Base-by-base conservation (phyloP, 2,888 invertebrate species). In the Xanthorhoe designata region DNA sequence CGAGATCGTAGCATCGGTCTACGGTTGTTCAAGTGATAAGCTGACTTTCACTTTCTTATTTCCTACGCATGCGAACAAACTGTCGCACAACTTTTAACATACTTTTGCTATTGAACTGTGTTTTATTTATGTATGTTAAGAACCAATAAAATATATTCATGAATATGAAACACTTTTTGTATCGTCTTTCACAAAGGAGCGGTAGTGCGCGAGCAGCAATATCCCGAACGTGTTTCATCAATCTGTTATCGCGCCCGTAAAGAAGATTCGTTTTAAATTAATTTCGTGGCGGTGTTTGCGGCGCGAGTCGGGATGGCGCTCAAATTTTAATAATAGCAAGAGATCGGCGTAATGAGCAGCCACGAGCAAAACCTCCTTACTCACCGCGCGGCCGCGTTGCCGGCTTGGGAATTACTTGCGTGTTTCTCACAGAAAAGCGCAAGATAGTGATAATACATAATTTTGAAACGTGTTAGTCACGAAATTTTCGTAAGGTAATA, bases 181-280 rank as follows among this genome's bases (percentile, higher is more conserved):
- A 9, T 38, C 10, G 8, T 10, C 35, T 8, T 42, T 42, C 13
- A 42, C 4, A 13, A 13, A 42, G 8, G 9, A 9, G 35, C 24
- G 24, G 24, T 24, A 24, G 24, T 24, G 24, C 24, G 32, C 32
- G 32, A 7, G 7, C 32, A 13, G 13, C 4, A 13, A 13, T 13
- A 13, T 0, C 13, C 13, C 13, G 18, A 50, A 50, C 49, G 18
- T 50, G 7, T 19, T 19, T 54, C 17, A 35, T 55, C n/a, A 49
- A 17, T 24, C 32, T 57, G 57, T 57, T 57, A 19, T 19, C 18
- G 15, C 49, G 29, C 32, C 35, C 29, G 38, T 51, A 55, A 57
- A 57, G 47, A 1, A 57, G 49, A 49, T 57, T 57, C 45, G 10
- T 29, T 47, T 47, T 29, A 47, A 57, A 57, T 57, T 29, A 57